Base-by-base conservation (phyloP, 1,140 invertebrate species). In the Atta texana region DNA sequence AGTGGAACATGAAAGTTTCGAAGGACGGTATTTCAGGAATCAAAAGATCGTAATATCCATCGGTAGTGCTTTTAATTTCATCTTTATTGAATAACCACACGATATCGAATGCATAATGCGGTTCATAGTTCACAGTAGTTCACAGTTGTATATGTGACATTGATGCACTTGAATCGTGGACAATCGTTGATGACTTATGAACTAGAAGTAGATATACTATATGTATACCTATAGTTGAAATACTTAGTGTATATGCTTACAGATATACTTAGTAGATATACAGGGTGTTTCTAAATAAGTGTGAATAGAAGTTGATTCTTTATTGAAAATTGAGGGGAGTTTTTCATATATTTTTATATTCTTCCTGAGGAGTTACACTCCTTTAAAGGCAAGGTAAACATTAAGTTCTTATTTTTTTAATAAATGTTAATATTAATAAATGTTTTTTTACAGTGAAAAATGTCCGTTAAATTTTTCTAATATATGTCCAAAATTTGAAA, bases 131-230 rank as follows among this genome's bases (percentile, higher is more conserved):
- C 16, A 53, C 44, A 68, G 24, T 24, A 24, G 24, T 24, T 24
- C 24, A 24, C 0, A n/a, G 55, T 34, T 55, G 14, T 12, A 28
- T 74, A 28, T n/a, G 34, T 49, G 59, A 16, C 28, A 55, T 39
- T 18, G 76, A 18, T 75, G 51, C 49, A 89, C 77, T 85, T 39
- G 55, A 89, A 90, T 85, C 77, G 31, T 80, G 63, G 49, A 85
- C 51, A 21, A 89, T 68, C 64, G 18, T 87, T 57, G 55, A 68
- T 85, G 81, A 90, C 74, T 68, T 84, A 71, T 57, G 55, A 74
- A 51, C 39, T 61, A 16, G 24, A 51, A 69, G 66, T 5, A 69
- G n/a, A 44, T 68, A 28, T 34, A 28, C 61, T 31, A 44, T 21
- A 21, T 12, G 8, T 69, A 69, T 69, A 69, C 21, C 66, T 69